Evolutionary conservation across 2,888 invertebrate genomes (phyloP).

Genomic region (Agrochola macilenta): DNA sequence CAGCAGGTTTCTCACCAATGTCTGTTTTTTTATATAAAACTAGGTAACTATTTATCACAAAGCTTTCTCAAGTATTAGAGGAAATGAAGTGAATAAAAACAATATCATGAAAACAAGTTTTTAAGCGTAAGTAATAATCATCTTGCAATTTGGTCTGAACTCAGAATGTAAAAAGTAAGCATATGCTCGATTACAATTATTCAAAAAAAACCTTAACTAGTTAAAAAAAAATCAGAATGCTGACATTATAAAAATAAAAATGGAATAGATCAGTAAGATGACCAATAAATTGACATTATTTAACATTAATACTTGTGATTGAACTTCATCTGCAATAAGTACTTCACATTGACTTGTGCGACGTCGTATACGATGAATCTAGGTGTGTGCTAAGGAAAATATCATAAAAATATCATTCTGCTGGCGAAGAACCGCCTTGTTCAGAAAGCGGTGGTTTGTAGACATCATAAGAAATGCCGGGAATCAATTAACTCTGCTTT

Average conservation of each 20-base stretch:
- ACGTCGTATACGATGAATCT: slow-evolving; percentile 98
- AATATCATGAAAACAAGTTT: not conserved
- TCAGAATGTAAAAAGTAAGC: not conserved
- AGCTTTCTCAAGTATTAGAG: not conserved
- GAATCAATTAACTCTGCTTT: slow-evolving; percentile 3
- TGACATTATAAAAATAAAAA: slow-evolving; percentile 2
- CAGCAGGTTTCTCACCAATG: not conserved
- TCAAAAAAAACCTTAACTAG: slow-evolving; percentile 11
- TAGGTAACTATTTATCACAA: slow-evolving; percentile 58
- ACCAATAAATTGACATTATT: not conserved
- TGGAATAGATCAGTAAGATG: slow-evolving; percentile 17
- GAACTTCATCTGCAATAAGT: slow-evolving; percentile 96
- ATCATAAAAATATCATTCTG: slow-evolving; percentile 1
- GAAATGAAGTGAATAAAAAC: not conserved
- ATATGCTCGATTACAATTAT: slow-evolving; percentile 15
- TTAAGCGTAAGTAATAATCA: not conserved
- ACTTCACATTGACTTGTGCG: slow-evolving; percentile 97
- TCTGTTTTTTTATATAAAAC: slow-evolving; percentile 24
- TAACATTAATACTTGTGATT: slow-evolving; percentile 91
- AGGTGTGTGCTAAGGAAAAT: slow-evolving; percentile 76
- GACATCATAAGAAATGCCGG: not conserved
- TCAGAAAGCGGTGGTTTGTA: not conserved
- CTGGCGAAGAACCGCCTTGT: not conserved
- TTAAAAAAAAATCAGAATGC: slow-evolving; percentile 4
- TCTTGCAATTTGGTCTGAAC: slow-evolving; percentile 6